A percentile compares a stretch with the other conserved stretches of the same genome.
Evolutionary conservation across 2,888 invertebrate genomes (phyloP).

Genomic region (Gryllus longicercus): DNA sequence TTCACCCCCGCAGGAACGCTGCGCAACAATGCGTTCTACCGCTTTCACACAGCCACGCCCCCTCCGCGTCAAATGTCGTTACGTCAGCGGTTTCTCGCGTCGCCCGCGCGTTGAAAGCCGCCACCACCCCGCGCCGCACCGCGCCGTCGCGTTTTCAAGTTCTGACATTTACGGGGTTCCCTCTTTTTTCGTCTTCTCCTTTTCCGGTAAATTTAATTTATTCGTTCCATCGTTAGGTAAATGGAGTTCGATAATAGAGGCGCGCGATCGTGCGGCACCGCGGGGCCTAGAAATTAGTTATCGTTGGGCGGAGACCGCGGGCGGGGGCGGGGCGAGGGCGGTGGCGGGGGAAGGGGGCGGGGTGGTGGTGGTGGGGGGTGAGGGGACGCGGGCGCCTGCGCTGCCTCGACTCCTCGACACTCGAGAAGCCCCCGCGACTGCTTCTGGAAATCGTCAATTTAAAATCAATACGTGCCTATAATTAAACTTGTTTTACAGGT

Average conservation of each 20-base stretch:
- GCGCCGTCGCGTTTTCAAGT: neutral
- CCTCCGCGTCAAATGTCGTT: neutral
- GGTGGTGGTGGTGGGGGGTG: neutral
- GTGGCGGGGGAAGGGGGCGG: too few relatives aligned
- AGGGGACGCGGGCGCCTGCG: neutral
- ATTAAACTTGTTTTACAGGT: constrained; percentile 31
- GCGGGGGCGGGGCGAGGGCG: too few relatives aligned
- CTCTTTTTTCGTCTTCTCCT: constrained; percentile 19
- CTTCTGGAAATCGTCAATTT: constrained; percentile 24
- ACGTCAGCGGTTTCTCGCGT: neutral
- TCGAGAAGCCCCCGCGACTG: neutral
- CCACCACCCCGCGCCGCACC: neutral
- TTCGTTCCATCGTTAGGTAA: constrained; percentile 23
- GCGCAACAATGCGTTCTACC: neutral
- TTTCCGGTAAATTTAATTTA: constrained; percentile 22
- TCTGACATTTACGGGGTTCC: neutral
- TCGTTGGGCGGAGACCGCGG: neutral
- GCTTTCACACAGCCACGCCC: neutral
- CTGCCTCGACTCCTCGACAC: neutral
- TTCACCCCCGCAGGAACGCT: too few relatives aligned
- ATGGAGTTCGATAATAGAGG: constrained; percentile 25
- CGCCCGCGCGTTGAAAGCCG: neutral
- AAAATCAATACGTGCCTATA: constrained; percentile 32
- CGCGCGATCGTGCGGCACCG: neutral
- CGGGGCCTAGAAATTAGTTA: neutral